Evolutionary conservation across 2,888 invertebrate species (phyloP).

Genomic region (Limnephilus marmoratus): DNA sequence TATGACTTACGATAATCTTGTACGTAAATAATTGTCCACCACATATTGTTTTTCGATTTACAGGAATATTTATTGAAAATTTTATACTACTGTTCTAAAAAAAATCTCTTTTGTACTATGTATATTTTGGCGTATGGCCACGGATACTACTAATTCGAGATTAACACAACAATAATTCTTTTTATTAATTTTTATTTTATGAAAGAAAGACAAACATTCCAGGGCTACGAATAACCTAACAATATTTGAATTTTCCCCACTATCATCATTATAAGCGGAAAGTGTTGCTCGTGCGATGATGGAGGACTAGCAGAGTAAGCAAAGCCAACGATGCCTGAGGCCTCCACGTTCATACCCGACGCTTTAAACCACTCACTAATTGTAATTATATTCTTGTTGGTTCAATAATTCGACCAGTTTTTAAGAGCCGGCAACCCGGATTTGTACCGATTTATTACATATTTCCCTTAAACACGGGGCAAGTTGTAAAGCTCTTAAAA

Average conservation of each 20-base stretch:
- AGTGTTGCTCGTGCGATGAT: not conserved
- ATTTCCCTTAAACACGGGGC: no score
- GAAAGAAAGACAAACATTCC: not conserved
- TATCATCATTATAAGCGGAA: not conserved
- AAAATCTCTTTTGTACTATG: not conserved
- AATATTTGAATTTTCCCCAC: not conserved
- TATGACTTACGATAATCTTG: not conserved
- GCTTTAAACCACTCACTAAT: not conserved
- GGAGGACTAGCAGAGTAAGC: not conserved
- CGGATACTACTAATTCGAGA: no score
- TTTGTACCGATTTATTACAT: no score
- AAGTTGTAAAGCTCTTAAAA: no score
- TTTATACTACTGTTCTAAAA: not conserved
- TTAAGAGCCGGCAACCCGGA: no score
- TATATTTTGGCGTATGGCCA: not conserved
- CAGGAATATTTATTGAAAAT: not conserved
- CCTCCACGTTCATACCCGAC: no score
- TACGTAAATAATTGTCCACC: not conserved
- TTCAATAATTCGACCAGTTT: no score
- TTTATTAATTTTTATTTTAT: no score
- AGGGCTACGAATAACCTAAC: not conserved
- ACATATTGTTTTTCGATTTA: not conserved
- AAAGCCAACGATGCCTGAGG: not conserved
- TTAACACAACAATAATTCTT: no score
- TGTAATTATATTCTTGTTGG: no score